Evolutionary conservation across 2,888 invertebrate genomes (phyloP), one percentile per base, ranked within the genome.

Genomic region (Drosophila hawaiiensis): DNA sequence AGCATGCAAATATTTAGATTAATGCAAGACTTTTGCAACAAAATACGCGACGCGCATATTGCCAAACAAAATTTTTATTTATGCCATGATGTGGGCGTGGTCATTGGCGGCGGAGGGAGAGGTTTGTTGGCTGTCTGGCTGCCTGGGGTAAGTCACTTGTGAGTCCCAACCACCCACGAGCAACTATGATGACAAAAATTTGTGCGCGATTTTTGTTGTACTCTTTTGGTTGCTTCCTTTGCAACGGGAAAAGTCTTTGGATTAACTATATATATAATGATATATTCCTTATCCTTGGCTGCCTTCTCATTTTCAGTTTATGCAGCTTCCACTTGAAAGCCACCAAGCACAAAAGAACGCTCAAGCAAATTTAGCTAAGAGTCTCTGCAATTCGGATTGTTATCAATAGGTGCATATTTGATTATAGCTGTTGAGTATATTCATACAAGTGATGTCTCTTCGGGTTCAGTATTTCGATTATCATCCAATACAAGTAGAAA

Each of bases 1-100:
- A 86, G 89, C 85, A 89, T 89, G 85, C 89, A 86, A 86, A 86
- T 86, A 89, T 86, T 86, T 89, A 86, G 85, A 86, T 86, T 86
- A 86, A 86, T 86, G 85, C 85, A 86, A 86, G 84, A 86, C 86
- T 89, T 86, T 86, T 84, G 89, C 89, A 86, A 89, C 85, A 89
- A 86, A 86, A 86, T 86, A 86, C 85, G 85, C 89, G 89, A 50
- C 86, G 86, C 89, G 85, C 86, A 85, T 85, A 85, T 85, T 85
- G 89, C 85, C 83, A 88, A 89, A 89, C 78, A 78, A 88, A 81
- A 79, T 85, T 85, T 85, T 74, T 85, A 84, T 85, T 85, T 85
- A 85, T 85, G 82, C 86, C 75, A 75, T 53, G 55, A 64, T 54
- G 61, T 63, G 56, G 52, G 52, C 56, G 43, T 67, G 74, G 61